Evolutionary conservation across 1,140 invertebrate species (phyloP).

Genomic region (Dendroctonus ponderosae): DNA sequence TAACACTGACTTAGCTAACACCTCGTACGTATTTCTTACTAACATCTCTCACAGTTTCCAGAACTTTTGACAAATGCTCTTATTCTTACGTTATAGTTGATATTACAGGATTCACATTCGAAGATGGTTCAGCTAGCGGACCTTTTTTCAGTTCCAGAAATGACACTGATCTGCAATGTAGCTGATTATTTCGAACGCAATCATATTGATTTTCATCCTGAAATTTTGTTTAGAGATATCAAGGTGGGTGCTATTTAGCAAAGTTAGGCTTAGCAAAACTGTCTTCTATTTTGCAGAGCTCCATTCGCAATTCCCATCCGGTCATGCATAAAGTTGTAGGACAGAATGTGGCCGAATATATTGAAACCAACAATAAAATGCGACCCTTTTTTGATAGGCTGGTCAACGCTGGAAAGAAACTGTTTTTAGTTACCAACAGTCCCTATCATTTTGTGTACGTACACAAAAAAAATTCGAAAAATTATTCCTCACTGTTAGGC

Average conservation of each 20-base stretch:
- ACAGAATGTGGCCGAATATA: slow-evolving; percentile 74
- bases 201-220: slow-evolving; percentile 90
- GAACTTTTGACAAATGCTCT: background rate
- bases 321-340: slow-evolving; percentile 87
- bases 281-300: slow-evolving; percentile 64
- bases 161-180: slow-evolving; percentile 88
- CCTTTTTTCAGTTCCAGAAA: slow-evolving; percentile 96
- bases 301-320: slow-evolving; percentile 85
- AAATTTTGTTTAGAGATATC: slow-evolving; percentile 93
- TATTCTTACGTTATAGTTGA: slow-evolving; percentile 38
- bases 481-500: too few species aligned
- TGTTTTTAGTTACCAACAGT: slow-evolving; percentile 96
- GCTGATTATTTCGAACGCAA: slow-evolving; percentile 89
- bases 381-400: slow-evolving; percentile 76
- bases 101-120: slow-evolving; percentile 64
- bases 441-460: slow-evolving; percentile 96
- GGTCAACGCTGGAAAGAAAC: slow-evolving; percentile 74
- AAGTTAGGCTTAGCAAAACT: background rate
- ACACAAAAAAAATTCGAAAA: too few species aligned
- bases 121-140: slow-evolving; percentile 95
- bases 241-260: slow-evolving; percentile 63
- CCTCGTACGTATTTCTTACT: background rate
- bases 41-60: slow-evolving; percentile 13
- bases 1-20: too few species aligned
- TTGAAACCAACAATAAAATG: slow-evolving; percentile 76